Conservation (phyloP, 2,888 invertebrate species). For the Taphrorychus bicolor region DNA sequence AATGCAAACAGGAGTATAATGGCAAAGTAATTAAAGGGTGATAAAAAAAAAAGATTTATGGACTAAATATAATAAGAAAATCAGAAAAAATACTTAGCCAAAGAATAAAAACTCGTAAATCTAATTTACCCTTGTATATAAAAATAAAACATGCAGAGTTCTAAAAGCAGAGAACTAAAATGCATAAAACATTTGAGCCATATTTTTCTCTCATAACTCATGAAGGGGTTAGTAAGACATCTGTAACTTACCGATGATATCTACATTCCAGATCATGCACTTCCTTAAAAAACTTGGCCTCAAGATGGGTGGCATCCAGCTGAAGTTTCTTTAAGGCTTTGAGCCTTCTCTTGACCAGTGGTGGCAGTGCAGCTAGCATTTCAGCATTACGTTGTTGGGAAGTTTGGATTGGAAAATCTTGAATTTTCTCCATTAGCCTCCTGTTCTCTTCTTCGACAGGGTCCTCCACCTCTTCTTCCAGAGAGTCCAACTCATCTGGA, state of each 20-base stretch:
- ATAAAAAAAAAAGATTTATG: no score
- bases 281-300: conserved; percentile 92
- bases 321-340: conserved; percentile 88
- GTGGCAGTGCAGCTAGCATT: conserved; percentile 70
- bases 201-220: no score
- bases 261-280: conserved; percentile 93
- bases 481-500: conserved; percentile 71
- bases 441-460: neutral
- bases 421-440: neutral
- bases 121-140: no score
- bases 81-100: no score
- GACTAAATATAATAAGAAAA: no score
- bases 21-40: no score
- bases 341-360: conserved; percentile 79
- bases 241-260: conserved; percentile 66
- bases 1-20: no score
- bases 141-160: no score
- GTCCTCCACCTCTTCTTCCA: conserved; percentile 65
- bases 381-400: conserved; percentile 64
- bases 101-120: no score
- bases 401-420: conserved; percentile 65
- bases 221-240: neutral
- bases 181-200: no score
- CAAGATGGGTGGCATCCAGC: conserved; percentile 82
- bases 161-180: no score